A percentile compares a stretch with the other conserved stretches of the same genome.
Evolutionary conservation across 2,888 invertebrate species (phyloP).

Genomic region (Amphipyra tragopoginis): DNA sequence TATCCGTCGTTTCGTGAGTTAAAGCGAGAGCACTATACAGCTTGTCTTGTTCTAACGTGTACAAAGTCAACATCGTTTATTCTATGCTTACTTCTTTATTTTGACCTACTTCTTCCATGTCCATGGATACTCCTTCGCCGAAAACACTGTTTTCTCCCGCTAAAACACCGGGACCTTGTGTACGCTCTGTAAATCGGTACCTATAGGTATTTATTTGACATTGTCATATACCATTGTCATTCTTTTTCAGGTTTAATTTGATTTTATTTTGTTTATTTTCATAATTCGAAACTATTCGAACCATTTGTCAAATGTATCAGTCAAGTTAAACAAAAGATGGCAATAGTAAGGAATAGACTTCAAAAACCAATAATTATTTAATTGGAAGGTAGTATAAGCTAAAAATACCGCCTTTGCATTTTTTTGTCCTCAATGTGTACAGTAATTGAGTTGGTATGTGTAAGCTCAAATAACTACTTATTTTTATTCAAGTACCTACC

Average conservation of each 20-base stretch:
- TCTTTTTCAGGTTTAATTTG: constrained; percentile 25
- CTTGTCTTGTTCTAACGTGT: constrained; percentile 23
- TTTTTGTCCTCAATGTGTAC: too few relatives aligned
- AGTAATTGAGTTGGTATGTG: too few relatives aligned
- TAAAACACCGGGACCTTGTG: background rate
- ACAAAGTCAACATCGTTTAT: constrained; percentile 13
- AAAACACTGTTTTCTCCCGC: background rate
- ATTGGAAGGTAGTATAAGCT: too few relatives aligned
- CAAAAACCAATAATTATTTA: too few relatives aligned
- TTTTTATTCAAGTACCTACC: too few relatives aligned
- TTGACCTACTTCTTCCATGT: constrained; percentile 28
- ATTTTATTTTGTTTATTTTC: constrained; percentile 46
- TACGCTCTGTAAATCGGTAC: background rate
- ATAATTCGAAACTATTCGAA: constrained; percentile 34
- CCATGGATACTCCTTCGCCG: constrained; percentile 6
- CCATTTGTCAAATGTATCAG: constrained; percentile 18
- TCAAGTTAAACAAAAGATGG: background rate
- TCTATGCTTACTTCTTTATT: constrained; percentile 33
- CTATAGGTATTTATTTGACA: constrained; percentile 19
- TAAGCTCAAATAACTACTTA: too few relatives aligned
- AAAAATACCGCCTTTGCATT: too few relatives aligned
- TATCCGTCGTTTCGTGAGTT: constrained; percentile 68
- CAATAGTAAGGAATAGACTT: background rate
- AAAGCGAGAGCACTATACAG: constrained; percentile 66
- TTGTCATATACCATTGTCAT: constrained; percentile 17